These are phyloP conservation scores for Todiramphus saurophagus DNA, from an alignment of 2,113 vertebrate genomes.

Conservation along the genomic window DNA sequence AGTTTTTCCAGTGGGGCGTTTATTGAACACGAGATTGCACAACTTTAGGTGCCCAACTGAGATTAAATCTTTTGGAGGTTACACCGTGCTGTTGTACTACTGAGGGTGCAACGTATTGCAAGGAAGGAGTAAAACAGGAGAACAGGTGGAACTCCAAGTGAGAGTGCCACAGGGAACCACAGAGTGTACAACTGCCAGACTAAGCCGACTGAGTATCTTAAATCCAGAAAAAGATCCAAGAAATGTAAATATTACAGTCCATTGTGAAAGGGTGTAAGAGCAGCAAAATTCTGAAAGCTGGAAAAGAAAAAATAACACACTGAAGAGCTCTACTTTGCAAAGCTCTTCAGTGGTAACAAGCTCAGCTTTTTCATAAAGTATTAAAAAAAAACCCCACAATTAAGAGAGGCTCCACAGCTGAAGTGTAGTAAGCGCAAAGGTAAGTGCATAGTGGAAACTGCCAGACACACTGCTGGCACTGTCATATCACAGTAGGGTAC, in stretches of 20 bases:
- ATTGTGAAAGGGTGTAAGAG: not conserved
- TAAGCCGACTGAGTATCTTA: not conserved
- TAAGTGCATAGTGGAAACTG: not conserved
- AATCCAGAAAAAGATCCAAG: not conserved
- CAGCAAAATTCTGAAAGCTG: not conserved
- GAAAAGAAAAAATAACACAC: not conserved
- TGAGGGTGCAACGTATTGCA: accelerated
- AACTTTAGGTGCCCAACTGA: not conserved
- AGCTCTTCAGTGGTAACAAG: not conserved
- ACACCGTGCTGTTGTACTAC: not conserved
- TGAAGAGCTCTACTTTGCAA: not conserved
- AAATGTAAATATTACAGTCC: not conserved
- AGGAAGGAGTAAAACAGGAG: not conserved
- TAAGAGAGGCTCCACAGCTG: not conserved
- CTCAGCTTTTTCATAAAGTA: not conserved
- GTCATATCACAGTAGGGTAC: not conserved
- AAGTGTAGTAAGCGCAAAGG: not conserved
- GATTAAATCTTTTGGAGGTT: not conserved
- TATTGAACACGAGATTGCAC: not conserved
- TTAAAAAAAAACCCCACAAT: not conserved
- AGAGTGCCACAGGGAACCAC: accelerated
- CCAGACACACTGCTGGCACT: not conserved
- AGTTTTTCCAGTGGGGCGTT: not conserved
- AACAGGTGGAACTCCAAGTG: not conserved
- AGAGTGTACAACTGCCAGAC: accelerated